Evolutionary conservation across 2,888 invertebrate genomes (phyloP).

Genomic region (Petrolisthes cinctipes): DNA sequence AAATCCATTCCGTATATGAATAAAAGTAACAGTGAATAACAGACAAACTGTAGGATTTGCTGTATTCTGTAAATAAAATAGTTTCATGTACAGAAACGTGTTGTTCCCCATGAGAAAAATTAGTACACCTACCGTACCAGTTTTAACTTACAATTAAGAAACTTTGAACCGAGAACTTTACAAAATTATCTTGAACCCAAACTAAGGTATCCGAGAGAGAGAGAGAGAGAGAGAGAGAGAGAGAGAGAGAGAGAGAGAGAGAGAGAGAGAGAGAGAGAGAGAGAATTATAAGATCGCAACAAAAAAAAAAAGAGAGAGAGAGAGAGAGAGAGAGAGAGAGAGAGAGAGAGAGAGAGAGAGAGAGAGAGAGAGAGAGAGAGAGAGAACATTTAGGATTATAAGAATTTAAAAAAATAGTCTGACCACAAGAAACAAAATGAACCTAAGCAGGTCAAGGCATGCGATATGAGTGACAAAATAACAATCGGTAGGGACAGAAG

Average conservation of each 20-base stretch:
- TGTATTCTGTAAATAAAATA: too few relatives aligned
- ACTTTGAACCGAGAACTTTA: too few relatives aligned
- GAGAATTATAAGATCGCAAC: background rate
- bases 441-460: background rate
- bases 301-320: background rate
- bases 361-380: background rate
- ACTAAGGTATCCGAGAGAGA: background rate
- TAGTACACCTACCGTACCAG: too few relatives aligned
- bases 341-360: constrained; percentile 6
- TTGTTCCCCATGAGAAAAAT: too few relatives aligned
- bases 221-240: background rate
- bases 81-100: too few relatives aligned
- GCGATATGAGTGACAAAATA: background rate
- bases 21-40: too few relatives aligned
- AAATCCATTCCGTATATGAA: too few relatives aligned
- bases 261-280: background rate
- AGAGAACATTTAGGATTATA: too few relatives aligned
- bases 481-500: too few relatives aligned
- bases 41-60: too few relatives aligned
- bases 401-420: too few relatives aligned
- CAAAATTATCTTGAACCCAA: too few relatives aligned
- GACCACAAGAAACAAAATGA: background rate
- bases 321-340: background rate
- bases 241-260: constrained; percentile 1
- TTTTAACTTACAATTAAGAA: background rate